Conservation (phyloP, 2,888 invertebrate genomes). For the Myopa testacea region DNA sequence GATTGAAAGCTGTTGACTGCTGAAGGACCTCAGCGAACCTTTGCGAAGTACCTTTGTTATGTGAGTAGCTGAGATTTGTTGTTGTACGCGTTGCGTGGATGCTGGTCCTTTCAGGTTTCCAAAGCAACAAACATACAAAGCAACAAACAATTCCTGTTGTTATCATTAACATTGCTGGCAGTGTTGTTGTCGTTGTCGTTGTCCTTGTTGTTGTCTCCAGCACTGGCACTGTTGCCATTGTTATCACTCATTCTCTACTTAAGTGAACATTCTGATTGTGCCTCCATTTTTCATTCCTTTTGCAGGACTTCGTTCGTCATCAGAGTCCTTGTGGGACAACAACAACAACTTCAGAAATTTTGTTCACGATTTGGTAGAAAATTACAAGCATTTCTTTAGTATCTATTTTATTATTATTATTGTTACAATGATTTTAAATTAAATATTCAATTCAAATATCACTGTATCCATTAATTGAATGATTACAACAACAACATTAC, state of each 20-base stretch:
- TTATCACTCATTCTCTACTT: neutral
- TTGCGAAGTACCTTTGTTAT: too few species aligned
- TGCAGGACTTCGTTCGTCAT: neutral
- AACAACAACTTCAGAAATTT: neutral
- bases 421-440: too few species aligned
- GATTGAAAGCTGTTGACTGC: neutral
- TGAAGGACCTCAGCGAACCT: too few species aligned
- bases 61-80: too few species aligned
- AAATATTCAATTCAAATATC: too few species aligned
- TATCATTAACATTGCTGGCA: neutral
- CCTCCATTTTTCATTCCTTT: conserved; percentile 8
- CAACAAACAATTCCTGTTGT: neutral
- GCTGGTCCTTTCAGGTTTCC: neutral
- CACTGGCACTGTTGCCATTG: too few species aligned
- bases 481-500: too few species aligned
- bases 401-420: too few species aligned
- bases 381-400: too few species aligned
- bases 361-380: too few species aligned
- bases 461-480: too few species aligned
- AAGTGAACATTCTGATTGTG: neutral
- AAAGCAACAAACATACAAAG: neutral
- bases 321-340: neutral
- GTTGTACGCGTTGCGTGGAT: too few species aligned
- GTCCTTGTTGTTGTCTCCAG: neutral
- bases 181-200: neutral